Evolutionary conservation across 2,797 vertebrate genomes (phyloP), one percentile per base, ranked within the genome.

Genomic region (Ctenopoma multispine): DNA sequence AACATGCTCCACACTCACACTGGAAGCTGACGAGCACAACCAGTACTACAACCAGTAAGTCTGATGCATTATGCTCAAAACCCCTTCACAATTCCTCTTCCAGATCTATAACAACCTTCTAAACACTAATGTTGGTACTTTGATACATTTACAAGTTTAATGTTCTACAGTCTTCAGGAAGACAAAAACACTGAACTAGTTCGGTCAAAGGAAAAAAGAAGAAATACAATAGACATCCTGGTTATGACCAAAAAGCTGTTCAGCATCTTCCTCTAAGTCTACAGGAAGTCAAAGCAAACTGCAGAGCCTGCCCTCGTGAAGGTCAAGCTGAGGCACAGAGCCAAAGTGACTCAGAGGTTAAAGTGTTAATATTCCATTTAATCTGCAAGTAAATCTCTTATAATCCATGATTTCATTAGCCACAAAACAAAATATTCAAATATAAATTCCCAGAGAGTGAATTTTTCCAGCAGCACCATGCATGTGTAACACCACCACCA

Each of bases 271-370:
- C 24, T 46, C 55, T 53, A 40, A 58, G 38, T 69, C 53, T 17
- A 66, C 76, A 78, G 66, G 72, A 81, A 70, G 71, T 81, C 14
- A 36, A 29, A 61, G 31, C 21, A 68, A 51, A 75, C 21, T 38
- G 65, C 36, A 72, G 14, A 72, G 57, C 65, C 24, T 50, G 23
- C 3, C 14, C 29, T 50, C 34, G 50, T 60, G 5, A 60, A 56
- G 43, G 60, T 61, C 69, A 74, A 27, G 10, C n/a, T 8, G 23
- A 31, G 43, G 27, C 27, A 48, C 27, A 51, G 7, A 54, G 20
- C 36, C 18, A 31, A 0, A 8, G 1, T 10, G 8, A n/a, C 50
- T 41, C 31, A 49, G n/a, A 14, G 23, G 20, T 40, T 63, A 9
- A 63, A 50, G 31, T 49, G 21, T 20, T 10, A 21, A 40, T 15